Evolutionary conservation across 2,888 invertebrate genomes (phyloP), one percentile per base, ranked within the genome.

Genomic region (Pardosa pseudoannulata): DNA sequence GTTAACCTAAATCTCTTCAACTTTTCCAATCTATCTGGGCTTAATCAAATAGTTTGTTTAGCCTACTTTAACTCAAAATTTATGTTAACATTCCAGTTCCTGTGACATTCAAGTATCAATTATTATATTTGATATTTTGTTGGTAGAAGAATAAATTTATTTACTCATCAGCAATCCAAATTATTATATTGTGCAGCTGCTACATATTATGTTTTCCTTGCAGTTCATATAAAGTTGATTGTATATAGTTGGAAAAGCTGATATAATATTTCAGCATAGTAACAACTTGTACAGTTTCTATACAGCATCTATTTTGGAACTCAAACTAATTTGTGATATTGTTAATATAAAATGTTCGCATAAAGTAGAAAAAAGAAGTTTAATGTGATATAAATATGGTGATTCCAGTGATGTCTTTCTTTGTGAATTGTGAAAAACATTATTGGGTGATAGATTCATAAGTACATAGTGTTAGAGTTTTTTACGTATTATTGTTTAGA

Each of bases 241-340:
- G 87, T 87, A 87, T 71, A 87, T 87, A 87, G 72, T 79, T 80
- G 79, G 79, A 79, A 74, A 75, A 72, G 23, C 46, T 27, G 29
- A 19, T 29, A 65, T 76, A 50, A 62, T 71, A 76, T 80, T 80
- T 78, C 78, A 82, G 36, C 65, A 74, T 87, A 74, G 79, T 70
- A 74, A 71, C 64, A 80, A 75, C 87, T 56, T 87, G 87, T 87
- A 87, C 80, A 87, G 87, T 87, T 87, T 87, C 75, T 87, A 87
- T 87, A 80, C 87, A 87, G 76, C 80, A 80, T 87, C 76, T 87
- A 87, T 87, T 87, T 87, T 87, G 79, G 75, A 87, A 87, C 87
- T 87, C 87, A 80, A 87, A 80, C 80, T 80, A 80, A 80, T 86
- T 87, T 87, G 87, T 87, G 87, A 87, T 87, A 87, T 87, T 87